phyloP scores from a whole-genome alignment of 2,113 vertebrate species.

The Pipa parva region DNA sequence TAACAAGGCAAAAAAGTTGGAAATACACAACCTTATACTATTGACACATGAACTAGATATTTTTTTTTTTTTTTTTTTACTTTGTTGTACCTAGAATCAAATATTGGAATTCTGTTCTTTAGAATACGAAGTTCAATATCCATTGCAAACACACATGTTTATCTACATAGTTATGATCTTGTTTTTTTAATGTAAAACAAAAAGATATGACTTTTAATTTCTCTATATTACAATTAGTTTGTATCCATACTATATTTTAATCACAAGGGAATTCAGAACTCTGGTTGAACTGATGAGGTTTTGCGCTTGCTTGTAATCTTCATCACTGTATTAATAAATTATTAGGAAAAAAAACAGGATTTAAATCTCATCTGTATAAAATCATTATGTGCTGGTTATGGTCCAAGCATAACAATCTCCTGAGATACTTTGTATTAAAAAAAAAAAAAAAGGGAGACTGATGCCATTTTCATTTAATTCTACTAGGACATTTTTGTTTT shows the following conservation, averaged over 20 bases:
- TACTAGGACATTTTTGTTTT: slow-evolving; percentile 37
- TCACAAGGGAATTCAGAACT: background rate
- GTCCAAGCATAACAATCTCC: slow-evolving; percentile 52
- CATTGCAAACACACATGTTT: too few species aligned
- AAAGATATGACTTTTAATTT: too few species aligned
- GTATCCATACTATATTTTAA: background rate
- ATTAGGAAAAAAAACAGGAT: slow-evolving; percentile 45
- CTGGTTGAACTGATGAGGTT: background rate
- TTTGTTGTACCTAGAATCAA: too few species aligned
- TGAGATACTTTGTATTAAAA: slow-evolving; percentile 46
- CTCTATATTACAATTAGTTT: too few species aligned
- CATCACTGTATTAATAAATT: slow-evolving; percentile 46
- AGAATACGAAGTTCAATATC: too few species aligned
- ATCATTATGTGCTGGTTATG: slow-evolving; percentile 46
- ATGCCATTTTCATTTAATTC: slow-evolving; percentile 51
- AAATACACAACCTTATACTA: too few species aligned
- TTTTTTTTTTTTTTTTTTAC: too few species aligned
- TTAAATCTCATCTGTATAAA: slow-evolving; percentile 54
- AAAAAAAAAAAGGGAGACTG: slow-evolving; percentile 47
- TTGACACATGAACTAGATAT: too few species aligned
- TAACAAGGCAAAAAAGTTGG: too few species aligned
- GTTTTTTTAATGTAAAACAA: too few species aligned
- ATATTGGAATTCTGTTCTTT: too few species aligned
- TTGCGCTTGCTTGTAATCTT: slow-evolving; percentile 33
- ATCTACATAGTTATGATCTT: too few species aligned